Base-by-base conservation (phyloP, 2,113 vertebrate species). In the Bungarus multicinctus region DNA sequence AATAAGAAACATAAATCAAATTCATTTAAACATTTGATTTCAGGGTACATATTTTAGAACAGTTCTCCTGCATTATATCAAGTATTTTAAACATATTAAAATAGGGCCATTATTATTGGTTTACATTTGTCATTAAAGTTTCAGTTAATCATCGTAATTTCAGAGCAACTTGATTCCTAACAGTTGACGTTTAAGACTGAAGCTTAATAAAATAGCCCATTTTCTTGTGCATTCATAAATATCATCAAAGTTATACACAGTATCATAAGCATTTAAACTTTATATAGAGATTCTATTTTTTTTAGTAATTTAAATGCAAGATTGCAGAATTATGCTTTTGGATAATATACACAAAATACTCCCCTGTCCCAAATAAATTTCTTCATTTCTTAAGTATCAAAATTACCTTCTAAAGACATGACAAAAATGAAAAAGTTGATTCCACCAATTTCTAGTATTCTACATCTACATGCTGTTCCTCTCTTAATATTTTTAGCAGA, bases 91-190 rank as follows among this genome's bases (percentile, higher is more conserved):
- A 69, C 74, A 81, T 93, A 89, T 57, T 39, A 52, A 92, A 89
- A 93, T 52, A 81, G 23, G 90, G 93, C 90, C 3, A 1, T 95
- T 95, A 85, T 39, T 81, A 94, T 88, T 93, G 89, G 94, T 96
- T 96, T 96, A 94, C 89, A 95, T 92, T 94, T n/a, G 93, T 96
- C 93, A 93, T 95, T 96, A 91, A 92, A 95, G 85, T 92, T 96
- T 94, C 93, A 91, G 10, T 94, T 96, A 16, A 11, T 87, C 16
- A 11, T 22, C 57, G 22, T 81, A 3, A 89, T 47, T 92, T 47
- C 53, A 34, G 3, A 34, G 60, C 23, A 20, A 47, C 11, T 3
- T 18, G 4, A 74, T 50, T 57, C 85, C 20, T 88, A 43, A 39
- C n/a, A 55, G 81, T 30, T 85, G 8, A 3, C 3, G 25, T 9